Base-by-base conservation (phyloP, 2,888 invertebrate species). In the Habrosyne pyritoides region DNA sequence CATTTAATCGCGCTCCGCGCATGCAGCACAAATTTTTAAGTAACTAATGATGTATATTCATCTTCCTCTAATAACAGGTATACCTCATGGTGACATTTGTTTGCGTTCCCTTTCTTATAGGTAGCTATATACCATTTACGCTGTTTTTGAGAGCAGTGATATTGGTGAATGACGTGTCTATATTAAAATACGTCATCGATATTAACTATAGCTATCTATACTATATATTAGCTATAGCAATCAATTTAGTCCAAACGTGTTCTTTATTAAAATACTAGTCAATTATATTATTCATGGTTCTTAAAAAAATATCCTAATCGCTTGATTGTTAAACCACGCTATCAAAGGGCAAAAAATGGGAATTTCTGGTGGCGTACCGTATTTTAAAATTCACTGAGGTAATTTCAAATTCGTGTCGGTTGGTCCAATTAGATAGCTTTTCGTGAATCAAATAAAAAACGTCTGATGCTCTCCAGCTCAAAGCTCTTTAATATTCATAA, bases 391-490 rank as follows among this genome's bases (percentile, higher is more conserved):
- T 42, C 42, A 42, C 42, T 42, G 18, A 42, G 42, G 42, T 42
- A 4, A 42, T 18, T 42, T 42, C 18, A n/a, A 42, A 42, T 42
- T 42, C 42, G 42, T n/a, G 14, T 18, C 42, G 42, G 42, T 42
- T 42, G 8, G 42, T 42, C 42, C 42, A 42, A 42, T 42, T 42
- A 42, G 42, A 42, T 42, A 42, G 42, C 42, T 18, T 18, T 42
- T 42, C 42, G 42, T 42, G 42, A 42, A 42, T 42, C 42, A 42
- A 42, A 42, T 42, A 42, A 42, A 36, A 42, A 42, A 42, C 42
- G 18, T 8, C 42, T 6, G 18, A 42, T 42, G 8, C 1, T 42
- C n/a, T n/a, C 8, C 2, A 6, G 18, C 42, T 8, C 8, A 18
- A 42, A 42, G 42, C 18, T 18, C 18, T 42, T 42, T 42, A 42